Evolutionary conservation across 2,113 vertebrate species (phyloP).

Genomic region (Peucedramus taeniatus): DNA sequence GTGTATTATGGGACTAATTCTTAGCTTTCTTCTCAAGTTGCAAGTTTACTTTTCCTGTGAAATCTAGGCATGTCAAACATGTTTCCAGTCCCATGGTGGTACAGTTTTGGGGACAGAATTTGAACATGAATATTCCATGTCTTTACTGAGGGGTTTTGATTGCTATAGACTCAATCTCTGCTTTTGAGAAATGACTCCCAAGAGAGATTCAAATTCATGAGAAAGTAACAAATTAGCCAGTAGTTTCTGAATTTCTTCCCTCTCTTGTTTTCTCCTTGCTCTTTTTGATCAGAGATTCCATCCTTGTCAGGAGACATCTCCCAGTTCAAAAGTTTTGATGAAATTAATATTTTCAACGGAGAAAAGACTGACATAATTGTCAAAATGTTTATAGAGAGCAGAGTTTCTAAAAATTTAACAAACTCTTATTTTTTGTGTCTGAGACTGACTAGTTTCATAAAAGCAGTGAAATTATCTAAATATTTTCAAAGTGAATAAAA

Average conservation of each 20-base stretch:
- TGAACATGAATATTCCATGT: not conserved
- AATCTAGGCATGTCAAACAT: not conserved
- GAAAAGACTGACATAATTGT: not conserved
- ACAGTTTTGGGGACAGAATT: not conserved
- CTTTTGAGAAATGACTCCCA: not conserved
- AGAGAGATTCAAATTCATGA: not conserved
- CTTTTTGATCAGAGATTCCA: not conserved
- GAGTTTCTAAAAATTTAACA: not conserved
- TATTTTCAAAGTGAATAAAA: not conserved
- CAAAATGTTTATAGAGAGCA: not conserved
- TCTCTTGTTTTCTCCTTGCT: fast-evolving
- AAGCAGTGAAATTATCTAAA: not conserved
- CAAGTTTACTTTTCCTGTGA: not conserved
- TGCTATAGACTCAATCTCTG: not conserved
- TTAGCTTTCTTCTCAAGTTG: not conserved
- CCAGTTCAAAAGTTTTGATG: not conserved
- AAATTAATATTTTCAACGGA: not conserved
- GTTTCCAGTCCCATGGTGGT: not conserved
- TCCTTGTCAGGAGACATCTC: not conserved
- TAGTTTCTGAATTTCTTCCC: not conserved
- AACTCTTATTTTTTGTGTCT: not conserved
- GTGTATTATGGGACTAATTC: not conserved
- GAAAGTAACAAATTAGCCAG: not conserved
- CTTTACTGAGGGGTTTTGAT: not conserved
- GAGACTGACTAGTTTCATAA: not conserved